Percentiles rank a stretch among this genome's conserved stretches.
Conservation (phyloP, 2,797 vertebrate genomes). For the Hirundo rustica region DNA sequence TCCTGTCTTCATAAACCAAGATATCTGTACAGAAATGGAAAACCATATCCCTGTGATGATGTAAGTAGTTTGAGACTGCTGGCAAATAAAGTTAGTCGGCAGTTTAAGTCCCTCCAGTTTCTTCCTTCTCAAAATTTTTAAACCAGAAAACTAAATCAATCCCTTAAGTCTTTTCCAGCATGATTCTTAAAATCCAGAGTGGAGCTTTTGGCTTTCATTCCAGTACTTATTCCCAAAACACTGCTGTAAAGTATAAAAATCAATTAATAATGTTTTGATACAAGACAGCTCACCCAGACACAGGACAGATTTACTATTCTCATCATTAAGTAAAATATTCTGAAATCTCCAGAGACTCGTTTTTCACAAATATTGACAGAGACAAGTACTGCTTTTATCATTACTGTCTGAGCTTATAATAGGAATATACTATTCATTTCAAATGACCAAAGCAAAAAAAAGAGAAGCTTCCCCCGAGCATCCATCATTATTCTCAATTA, state of each 20-base stretch:
- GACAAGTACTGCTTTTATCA: constrained; percentile 16
- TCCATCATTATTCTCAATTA: background rate
- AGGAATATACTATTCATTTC: background rate
- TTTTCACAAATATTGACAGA: constrained; percentile 35
- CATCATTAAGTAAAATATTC: constrained; percentile 22
- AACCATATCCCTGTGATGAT: background rate
- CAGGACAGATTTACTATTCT: constrained; percentile 31
- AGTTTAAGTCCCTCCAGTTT: background rate
- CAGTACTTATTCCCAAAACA: constrained; percentile 30
- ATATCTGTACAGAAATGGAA: background rate
- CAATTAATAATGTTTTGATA: constrained; percentile 53
- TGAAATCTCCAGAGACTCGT: background rate
- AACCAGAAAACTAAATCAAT: background rate
- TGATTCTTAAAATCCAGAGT: background rate
- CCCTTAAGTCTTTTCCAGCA: background rate
- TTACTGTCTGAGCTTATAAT: background rate
- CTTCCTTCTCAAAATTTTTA: background rate
- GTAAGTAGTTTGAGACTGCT: background rate
- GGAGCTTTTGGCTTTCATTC: constrained; percentile 13
- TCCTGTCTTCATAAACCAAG: background rate
- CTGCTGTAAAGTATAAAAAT: constrained; percentile 52
- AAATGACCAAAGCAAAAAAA: background rate
- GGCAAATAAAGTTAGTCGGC: background rate
- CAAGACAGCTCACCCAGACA: constrained; percentile 38
- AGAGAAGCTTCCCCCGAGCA: background rate